phyloP scores from a whole-genome alignment of 2,113 vertebrate genomes.

The Talpa occidentalis region DNA sequence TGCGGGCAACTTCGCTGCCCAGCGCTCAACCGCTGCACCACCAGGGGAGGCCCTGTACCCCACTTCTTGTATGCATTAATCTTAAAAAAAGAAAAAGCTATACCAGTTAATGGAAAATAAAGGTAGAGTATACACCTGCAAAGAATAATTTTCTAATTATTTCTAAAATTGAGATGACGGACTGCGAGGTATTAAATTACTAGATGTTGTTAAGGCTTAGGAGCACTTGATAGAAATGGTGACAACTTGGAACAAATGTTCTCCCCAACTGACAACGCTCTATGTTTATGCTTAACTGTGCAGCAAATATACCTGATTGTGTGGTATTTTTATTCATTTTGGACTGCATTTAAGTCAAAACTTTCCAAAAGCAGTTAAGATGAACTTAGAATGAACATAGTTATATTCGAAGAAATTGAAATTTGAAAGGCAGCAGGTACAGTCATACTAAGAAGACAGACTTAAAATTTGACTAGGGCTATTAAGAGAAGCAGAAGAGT shows the following conservation, averaged over 20 bases:
- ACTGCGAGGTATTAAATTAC: background rate
- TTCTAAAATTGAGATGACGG: background rate
- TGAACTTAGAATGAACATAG: slow-evolving; percentile 12
- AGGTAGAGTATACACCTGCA: background rate
- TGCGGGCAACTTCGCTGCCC: too few species aligned
- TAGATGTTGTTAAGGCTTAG: background rate
- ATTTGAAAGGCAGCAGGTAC: background rate
- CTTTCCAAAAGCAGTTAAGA: background rate
- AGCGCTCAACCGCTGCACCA: too few species aligned
- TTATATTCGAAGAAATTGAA: slow-evolving; percentile 8
- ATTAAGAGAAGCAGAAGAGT: background rate
- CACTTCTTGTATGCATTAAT: too few species aligned
- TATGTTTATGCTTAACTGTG: background rate
- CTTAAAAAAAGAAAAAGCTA: too few species aligned
- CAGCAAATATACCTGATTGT: background rate
- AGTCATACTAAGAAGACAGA: background rate
- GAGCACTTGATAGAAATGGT: slow-evolving; percentile 6
- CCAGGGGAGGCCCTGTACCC: too few species aligned
- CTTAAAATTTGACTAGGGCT: background rate
- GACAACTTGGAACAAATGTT: background rate
- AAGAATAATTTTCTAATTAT: slow-evolving; percentile 20
- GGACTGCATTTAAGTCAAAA: background rate
- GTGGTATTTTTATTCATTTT: background rate
- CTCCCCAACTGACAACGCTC: background rate
- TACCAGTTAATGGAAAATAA: slow-evolving; percentile 1